These are phyloP conservation scores for Clarias laeviceps DNA, from an alignment of 2,797 vertebrate species.

Conservation along the genomic window DNA sequence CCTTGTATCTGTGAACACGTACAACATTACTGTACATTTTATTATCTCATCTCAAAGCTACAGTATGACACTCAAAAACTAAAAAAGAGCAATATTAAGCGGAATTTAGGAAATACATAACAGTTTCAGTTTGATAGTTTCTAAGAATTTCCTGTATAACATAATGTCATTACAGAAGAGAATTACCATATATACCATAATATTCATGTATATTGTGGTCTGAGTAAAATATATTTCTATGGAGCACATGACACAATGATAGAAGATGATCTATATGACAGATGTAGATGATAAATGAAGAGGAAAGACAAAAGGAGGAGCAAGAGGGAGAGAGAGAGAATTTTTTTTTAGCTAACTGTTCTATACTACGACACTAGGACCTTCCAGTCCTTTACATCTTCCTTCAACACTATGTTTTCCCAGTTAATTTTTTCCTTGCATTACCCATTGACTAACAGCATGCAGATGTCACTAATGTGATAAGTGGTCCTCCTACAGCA, in stretches of 20 bases:
- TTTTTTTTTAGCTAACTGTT: background rate
- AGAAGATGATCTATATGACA: slow-evolving; percentile 1
- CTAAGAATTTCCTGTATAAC: background rate
- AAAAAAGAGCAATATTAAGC: background rate
- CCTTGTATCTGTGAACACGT: too few relatives aligned
- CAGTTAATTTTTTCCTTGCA: background rate
- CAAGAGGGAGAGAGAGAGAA: background rate
- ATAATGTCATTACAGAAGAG: background rate
- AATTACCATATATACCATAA: too few relatives aligned
- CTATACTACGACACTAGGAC: background rate
- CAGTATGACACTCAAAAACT: background rate
- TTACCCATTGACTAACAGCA: background rate
- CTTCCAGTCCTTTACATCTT: background rate
- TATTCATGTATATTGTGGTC: background rate
- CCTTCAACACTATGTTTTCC: background rate
- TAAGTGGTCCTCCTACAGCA: background rate
- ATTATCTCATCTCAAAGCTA: too few relatives aligned
- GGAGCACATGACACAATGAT: background rate
- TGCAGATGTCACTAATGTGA: background rate
- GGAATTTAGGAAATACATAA: background rate
- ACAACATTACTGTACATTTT: too few relatives aligned
- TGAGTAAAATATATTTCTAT: background rate
- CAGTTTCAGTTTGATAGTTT: background rate
- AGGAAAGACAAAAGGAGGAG: background rate
- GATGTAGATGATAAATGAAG: background rate